A percentile compares a stretch with the other conserved stretches of the same genome.
Evolutionary conservation across 2,113 vertebrate genomes (phyloP).

Genomic region (Steatornis caripensis): DNA sequence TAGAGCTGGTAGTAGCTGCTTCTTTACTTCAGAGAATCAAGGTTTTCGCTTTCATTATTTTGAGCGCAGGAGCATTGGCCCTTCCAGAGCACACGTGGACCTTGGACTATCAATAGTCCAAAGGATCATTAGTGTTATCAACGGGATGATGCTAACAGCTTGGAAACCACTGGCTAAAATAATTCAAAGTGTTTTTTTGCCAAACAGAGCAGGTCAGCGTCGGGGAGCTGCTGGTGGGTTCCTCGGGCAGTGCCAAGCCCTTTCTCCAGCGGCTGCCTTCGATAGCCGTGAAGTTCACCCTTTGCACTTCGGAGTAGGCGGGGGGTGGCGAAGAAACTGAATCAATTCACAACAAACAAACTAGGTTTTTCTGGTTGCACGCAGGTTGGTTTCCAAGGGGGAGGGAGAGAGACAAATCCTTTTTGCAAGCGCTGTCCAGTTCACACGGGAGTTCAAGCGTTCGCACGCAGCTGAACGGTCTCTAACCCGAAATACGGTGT

Average conservation of each 20-base stretch:
- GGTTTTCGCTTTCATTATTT: not conserved
- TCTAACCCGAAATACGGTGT: not conserved
- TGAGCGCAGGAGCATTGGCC: not conserved
- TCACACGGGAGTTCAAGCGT: not conserved
- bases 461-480: accelerated
- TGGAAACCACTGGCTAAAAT: not conserved
- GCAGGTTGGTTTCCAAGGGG: not conserved
- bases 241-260: not conserved
- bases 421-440: not conserved
- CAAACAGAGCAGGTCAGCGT: not conserved
- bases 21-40: not conserved
- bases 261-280: too few relatives aligned
- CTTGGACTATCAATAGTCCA: not conserved
- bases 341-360: not conserved
- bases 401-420: not conserved
- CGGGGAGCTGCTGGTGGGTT: not conserved
- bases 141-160: not conserved
- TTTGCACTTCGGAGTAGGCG: not conserved
- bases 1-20: not conserved
- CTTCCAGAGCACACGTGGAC: not conserved
- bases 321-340: not conserved
- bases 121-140: not conserved
- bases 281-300: accelerated
- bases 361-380: not conserved
- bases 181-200: not conserved